Evolutionary conservation across 2,888 invertebrate species (phyloP).

Genomic region (Cenopis cana): DNA sequence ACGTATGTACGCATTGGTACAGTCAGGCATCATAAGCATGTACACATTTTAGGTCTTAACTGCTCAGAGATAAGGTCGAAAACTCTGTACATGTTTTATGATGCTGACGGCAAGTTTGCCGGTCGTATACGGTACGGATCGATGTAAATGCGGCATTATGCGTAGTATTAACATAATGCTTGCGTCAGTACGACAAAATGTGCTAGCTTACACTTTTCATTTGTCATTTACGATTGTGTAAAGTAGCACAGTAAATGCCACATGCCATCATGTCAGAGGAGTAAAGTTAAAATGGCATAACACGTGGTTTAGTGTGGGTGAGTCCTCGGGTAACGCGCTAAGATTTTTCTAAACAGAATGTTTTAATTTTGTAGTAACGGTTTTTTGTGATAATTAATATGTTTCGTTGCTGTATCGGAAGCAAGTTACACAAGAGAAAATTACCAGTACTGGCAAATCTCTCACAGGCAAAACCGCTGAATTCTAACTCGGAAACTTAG

Average conservation of each 20-base stretch:
- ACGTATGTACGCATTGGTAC: not conserved
- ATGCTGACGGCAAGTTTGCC: not conserved
- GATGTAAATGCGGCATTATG: slow-evolving; percentile 1
- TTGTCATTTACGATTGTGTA: slow-evolving; percentile 13
- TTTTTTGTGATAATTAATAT: not conserved
- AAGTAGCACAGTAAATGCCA: slow-evolving; percentile 29
- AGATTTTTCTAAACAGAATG: not conserved
- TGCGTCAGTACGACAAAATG: slow-evolving; percentile 12
- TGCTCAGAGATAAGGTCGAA: too few species aligned
- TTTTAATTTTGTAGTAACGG: not conserved
- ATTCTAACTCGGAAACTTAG: too few species aligned
- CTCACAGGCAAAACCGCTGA: too few species aligned
- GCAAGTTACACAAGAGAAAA: not conserved
- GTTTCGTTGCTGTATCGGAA: not conserved
- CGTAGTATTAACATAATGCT: not conserved
- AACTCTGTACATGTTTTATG: too few species aligned
- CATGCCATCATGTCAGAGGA: slow-evolving; percentile 35
- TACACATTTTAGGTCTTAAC: too few species aligned
- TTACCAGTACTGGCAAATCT: not conserved
- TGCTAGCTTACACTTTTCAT: slow-evolving; percentile 20
- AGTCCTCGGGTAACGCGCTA: not conserved
- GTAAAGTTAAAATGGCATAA: slow-evolving; percentile 29
- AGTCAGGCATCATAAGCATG: too few species aligned
- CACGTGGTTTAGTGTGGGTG: slow-evolving; percentile 21
- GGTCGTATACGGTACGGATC: not conserved